Base-by-base conservation (phyloP, 2,888 invertebrate species). In the Acanthococcus lagerstroemiae region DNA sequence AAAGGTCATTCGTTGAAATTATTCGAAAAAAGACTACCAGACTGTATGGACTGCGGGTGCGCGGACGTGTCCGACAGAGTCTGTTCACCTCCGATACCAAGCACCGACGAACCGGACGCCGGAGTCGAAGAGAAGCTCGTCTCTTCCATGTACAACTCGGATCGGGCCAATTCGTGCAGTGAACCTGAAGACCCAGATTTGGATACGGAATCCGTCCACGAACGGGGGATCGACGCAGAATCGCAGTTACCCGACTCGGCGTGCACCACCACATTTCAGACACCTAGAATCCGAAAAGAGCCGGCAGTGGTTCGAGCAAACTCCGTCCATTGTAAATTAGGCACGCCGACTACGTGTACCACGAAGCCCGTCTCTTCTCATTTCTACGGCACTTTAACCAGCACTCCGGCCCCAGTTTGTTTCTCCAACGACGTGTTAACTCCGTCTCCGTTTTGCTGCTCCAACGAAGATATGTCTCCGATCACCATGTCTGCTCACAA, bases 401-500 rank as follows among this genome's bases (percentile, higher is more conserved):
- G 56, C 46, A 66, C 66, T 19, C 56, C 56, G 19, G 57, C 66
- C 4, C 66, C 66, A 15, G 27, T 50, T 22, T 30, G 27, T 46
- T 27, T 50, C n/a, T 22, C 57, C 48, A 67, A 63, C 55, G 67
- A 58, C 65, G 67, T 66, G 52, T 60, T 56, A 66, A 66, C 54
- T 46, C 58, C 52, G 50, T 67, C 60, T 57, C 69, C 55, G 37
- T 68, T 60, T 58, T 66, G 30, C 48, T 57, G 58, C 52, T 66
- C 67, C 55, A 69, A 67, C 46, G 69, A 69, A 44, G 72, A 72
- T 45, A 90, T 91, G 88, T 90, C 90, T 15, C 91, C 91, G 1
- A 90, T 91, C 65, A 90, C 90, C 0, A 86, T 89, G 72, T 90
- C 90, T 0, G 86, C 91, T 22, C 88, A 90, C 75, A 84, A 88